These are phyloP conservation scores for Gymnodraco acuticeps DNA, from an alignment of 2,797 vertebrate species.

Conservation along the genomic window DNA sequence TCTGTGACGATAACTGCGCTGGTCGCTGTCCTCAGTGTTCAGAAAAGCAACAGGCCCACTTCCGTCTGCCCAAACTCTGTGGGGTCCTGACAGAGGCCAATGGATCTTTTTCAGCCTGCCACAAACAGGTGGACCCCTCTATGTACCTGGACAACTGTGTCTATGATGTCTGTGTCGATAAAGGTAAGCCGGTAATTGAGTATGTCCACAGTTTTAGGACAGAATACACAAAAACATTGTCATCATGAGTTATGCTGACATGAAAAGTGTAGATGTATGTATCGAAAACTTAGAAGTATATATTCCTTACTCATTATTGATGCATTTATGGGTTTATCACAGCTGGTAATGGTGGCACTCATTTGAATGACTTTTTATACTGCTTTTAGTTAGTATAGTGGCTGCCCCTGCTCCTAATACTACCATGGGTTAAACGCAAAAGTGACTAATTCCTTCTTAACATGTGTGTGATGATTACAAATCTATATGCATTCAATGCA, in stretches of 20 bases:
- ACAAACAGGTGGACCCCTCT: conserved; percentile 11
- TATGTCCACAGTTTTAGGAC: neutral
- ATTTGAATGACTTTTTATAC: too few species aligned
- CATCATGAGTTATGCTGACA: neutral
- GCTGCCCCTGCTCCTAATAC: too few species aligned
- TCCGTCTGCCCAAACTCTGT: neutral
- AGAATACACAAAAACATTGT: conserved; percentile 1
- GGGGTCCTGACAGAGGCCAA: conserved; percentile 14
- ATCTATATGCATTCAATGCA: neutral
- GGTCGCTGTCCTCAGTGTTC: conserved; percentile 32
- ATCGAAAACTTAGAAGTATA: too few species aligned
- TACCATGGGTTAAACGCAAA: too few species aligned
- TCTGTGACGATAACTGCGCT: conserved; percentile 48
- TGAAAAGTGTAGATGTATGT: too few species aligned
- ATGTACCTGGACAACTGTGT: conserved; percentile 39
- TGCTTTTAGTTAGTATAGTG: too few species aligned
- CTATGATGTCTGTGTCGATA: conserved; percentile 44
- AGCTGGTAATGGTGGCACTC: too few species aligned
- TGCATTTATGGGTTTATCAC: too few species aligned
- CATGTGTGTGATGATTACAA: too few species aligned
- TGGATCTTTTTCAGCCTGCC: conserved; percentile 47
- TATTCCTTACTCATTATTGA: too few species aligned
- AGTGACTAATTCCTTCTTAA: too few species aligned
- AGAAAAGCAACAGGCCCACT: neutral
- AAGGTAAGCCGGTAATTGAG: conserved; percentile 24